phyloP scores from a whole-genome alignment of 2,113 vertebrate species.

The Proteles cristata region DNA sequence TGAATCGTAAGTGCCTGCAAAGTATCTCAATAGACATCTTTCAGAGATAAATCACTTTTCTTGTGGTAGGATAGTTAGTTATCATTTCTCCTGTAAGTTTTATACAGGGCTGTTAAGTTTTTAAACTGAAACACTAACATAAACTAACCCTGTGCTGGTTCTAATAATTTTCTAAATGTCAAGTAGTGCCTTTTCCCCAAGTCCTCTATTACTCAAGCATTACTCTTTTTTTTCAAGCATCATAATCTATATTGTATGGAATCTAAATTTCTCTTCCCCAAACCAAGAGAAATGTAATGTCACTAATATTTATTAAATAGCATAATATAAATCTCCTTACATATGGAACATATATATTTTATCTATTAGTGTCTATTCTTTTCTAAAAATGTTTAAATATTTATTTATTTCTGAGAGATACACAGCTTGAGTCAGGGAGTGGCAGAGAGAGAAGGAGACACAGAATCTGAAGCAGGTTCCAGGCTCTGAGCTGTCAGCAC shows the following conservation, averaged over 20 bases:
- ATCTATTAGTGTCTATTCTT: background rate
- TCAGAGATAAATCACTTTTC: slow-evolving; percentile 33
- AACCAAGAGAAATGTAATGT: background rate
- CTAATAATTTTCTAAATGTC: background rate
- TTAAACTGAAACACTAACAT: background rate
- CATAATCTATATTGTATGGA: background rate
- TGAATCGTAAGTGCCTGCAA: slow-evolving; percentile 63
- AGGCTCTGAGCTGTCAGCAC: no score
- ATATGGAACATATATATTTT: background rate
- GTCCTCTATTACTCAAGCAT: background rate
- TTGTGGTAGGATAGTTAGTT: background rate
- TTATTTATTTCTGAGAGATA: no score
- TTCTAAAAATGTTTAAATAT: background rate
- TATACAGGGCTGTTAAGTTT: background rate
- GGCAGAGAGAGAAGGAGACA: no score
- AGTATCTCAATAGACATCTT: slow-evolving; percentile 42
- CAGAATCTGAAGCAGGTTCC: no score
- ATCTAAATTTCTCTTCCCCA: background rate
- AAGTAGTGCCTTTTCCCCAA: background rate
- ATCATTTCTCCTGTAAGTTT: slow-evolving; percentile 30
- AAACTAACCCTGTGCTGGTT: background rate
- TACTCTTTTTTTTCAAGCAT: background rate
- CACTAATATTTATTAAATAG: background rate
- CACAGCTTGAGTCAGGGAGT: no score
- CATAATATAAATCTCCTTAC: background rate